These are phyloP conservation scores for Holacanthus passer DNA, from an alignment of 2,113 vertebrate genomes.

Conservation along the genomic window DNA sequence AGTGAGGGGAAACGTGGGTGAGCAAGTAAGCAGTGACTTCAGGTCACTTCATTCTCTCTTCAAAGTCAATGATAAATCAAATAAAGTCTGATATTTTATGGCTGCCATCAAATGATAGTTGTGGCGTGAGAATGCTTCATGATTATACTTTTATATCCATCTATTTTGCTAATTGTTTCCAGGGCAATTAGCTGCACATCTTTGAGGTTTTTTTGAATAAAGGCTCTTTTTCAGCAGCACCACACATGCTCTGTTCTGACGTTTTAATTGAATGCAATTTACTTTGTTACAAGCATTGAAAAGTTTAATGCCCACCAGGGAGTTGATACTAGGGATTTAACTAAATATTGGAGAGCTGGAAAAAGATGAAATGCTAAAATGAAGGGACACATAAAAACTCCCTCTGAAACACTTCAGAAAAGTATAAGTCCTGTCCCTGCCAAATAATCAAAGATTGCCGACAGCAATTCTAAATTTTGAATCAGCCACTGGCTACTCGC, in stretches of 20 bases:
- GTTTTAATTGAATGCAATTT: constrained; percentile 43
- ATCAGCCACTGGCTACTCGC: constrained; percentile 28
- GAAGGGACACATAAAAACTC: constrained; percentile 18
- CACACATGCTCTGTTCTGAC: constrained; percentile 15
- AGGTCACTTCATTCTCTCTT: neutral
- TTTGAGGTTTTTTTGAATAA: constrained; percentile 2
- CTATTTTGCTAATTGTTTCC: constrained; percentile 32
- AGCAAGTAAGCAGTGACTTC: constrained; percentile 1
- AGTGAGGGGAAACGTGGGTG: neutral
- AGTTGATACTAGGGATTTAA: constrained; percentile 19
- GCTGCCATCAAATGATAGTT: neutral
- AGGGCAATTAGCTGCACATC: constrained; percentile 11
- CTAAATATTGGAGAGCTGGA: constrained; percentile 11
- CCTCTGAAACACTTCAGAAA: constrained; percentile 35
- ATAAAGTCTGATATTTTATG: neutral
- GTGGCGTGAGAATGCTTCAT: neutral
- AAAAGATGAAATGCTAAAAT: constrained; percentile 32
- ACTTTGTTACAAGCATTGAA: constrained; percentile 28
- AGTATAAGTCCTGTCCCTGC: constrained; percentile 27
- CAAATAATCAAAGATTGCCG: constrained; percentile 58
- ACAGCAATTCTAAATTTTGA: constrained; percentile 52
- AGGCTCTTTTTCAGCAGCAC: neutral
- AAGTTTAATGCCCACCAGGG: constrained; percentile 35
- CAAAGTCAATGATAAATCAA: constrained; percentile 2
- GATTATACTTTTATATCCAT: neutral